Conservation (phyloP, 2,888 invertebrate species). For the Anorthoa munda region DNA sequence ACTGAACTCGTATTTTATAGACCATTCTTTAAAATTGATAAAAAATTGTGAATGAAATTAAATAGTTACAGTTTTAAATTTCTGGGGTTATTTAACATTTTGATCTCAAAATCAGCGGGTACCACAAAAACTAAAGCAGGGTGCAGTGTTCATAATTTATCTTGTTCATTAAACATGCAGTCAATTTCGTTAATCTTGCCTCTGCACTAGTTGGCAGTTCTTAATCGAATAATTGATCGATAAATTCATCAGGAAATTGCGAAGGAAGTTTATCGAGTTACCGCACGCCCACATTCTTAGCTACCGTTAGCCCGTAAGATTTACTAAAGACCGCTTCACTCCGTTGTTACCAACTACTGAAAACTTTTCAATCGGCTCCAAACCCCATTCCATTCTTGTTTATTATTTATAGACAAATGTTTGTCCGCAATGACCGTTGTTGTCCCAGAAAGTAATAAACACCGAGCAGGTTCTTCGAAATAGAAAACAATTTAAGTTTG, state of each 20-base stretch:
- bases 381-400: constrained; percentile 21
- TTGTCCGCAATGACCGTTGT: constrained; percentile 32
- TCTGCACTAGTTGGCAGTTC: constrained; percentile 21
- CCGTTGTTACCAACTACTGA: constrained; percentile 15
- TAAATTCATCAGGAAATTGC: constrained; percentile 49
- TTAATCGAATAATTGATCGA: constrained; percentile 42
- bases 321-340: constrained; percentile 9
- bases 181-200: neutral
- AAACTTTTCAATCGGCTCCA: constrained; percentile 41
- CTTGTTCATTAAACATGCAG: constrained; percentile 6
- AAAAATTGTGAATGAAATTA: neutral
- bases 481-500: constrained; percentile 43
- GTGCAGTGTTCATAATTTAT: neutral
- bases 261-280: constrained; percentile 53
- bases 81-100: neutral
- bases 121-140: neutral
- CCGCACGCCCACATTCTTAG: constrained; percentile 35
- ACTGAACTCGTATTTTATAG: constrained; percentile 6
- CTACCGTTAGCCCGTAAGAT: constrained; percentile 31
- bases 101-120: neutral
- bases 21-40: neutral
- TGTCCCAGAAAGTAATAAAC: constrained; percentile 43
- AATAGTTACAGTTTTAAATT: neutral
- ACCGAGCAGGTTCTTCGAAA: constrained; percentile 38
- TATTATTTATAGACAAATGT: constrained; percentile 39